phyloP scores from a whole-genome alignment of 2,113 vertebrate genomes.

The Rhea pennata region DNA sequence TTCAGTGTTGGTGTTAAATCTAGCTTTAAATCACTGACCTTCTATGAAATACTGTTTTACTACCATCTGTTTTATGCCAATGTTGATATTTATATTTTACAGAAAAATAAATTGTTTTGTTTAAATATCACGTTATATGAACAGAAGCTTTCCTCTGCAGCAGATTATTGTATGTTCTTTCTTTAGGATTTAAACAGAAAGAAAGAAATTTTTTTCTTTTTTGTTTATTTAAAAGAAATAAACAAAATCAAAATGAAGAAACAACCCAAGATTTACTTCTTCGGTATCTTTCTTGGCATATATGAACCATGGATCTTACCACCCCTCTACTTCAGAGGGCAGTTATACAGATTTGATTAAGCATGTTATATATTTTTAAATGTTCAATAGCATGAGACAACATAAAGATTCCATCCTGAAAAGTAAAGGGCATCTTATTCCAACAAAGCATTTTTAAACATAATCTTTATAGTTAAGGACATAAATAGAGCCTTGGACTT shows the following conservation, averaged over 20 bases:
- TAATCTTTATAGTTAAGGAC: conserved; percentile 19
- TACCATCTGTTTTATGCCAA: background rate
- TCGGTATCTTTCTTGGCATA: background rate
- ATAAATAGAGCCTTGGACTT: conserved; percentile 8
- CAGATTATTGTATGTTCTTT: background rate
- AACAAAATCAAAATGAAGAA: background rate
- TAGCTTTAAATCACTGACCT: conserved; percentile 36
- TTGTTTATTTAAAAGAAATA: too few species aligned
- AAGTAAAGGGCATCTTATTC: background rate
- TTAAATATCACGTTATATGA: background rate
- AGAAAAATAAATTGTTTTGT: conserved; percentile 5
- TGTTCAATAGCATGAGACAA: background rate
- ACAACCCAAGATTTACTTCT: background rate
- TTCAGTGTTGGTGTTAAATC: background rate
- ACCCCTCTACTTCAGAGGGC: background rate
- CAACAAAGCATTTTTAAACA: background rate
- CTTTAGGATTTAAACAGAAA: background rate
- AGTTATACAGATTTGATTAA: background rate
- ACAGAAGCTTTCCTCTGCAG: background rate
- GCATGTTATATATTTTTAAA: background rate
- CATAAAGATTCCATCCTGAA: background rate
- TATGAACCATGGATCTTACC: background rate
- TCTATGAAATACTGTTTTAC: conserved; percentile 15
- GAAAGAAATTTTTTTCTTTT: too few species aligned
- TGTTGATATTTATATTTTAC: background rate